phyloP scores from a whole-genome alignment of 2,888 invertebrate species.

The Antheraea assamensis region DNA sequence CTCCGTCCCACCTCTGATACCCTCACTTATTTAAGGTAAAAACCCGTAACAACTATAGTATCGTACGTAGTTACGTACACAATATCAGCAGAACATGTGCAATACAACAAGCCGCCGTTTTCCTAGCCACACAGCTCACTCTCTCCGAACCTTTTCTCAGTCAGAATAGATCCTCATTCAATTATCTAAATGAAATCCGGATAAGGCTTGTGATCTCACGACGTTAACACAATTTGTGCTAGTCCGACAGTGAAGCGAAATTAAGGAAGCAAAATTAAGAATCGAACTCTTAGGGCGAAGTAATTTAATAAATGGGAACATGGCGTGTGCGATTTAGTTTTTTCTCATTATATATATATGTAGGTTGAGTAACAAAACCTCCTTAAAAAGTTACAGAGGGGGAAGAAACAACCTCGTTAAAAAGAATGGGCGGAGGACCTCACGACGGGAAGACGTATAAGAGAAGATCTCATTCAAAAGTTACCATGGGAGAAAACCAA shows the following conservation, averaged over 20 bases:
- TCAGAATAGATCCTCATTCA: slow-evolving; percentile 78
- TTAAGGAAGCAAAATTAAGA: slow-evolving; percentile 52
- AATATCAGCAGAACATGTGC: too few relatives aligned
- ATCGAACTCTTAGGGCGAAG: slow-evolving; percentile 48
- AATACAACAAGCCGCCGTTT: slow-evolving; percentile 25
- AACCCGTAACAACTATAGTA: too few relatives aligned
- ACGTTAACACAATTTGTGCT: slow-evolving; percentile 74
- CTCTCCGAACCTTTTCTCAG: slow-evolving; percentile 66
- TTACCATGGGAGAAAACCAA: too few relatives aligned
- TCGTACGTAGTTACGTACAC: too few relatives aligned
- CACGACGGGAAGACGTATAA: too few relatives aligned
- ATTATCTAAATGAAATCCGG: slow-evolving; percentile 80
- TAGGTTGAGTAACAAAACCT: background rate
- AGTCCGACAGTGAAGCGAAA: slow-evolving; percentile 50
- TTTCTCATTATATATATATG: slow-evolving; percentile 20
- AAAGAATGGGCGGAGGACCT: too few relatives aligned
- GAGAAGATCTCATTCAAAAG: too few relatives aligned
- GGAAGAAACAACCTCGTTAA: too few relatives aligned
- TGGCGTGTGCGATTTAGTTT: slow-evolving; percentile 21
- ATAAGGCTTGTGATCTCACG: slow-evolving; percentile 68
- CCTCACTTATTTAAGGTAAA: too few relatives aligned
- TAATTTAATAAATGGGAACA: slow-evolving; percentile 25
- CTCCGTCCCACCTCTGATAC: too few relatives aligned
- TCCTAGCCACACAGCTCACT: slow-evolving; percentile 47
- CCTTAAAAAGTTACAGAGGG: too few relatives aligned